A percentile compares a stretch with the other conserved stretches of the same genome.
Evolutionary conservation across 2,113 vertebrate genomes (phyloP).

Genomic region (Nematolebias whitei): DNA sequence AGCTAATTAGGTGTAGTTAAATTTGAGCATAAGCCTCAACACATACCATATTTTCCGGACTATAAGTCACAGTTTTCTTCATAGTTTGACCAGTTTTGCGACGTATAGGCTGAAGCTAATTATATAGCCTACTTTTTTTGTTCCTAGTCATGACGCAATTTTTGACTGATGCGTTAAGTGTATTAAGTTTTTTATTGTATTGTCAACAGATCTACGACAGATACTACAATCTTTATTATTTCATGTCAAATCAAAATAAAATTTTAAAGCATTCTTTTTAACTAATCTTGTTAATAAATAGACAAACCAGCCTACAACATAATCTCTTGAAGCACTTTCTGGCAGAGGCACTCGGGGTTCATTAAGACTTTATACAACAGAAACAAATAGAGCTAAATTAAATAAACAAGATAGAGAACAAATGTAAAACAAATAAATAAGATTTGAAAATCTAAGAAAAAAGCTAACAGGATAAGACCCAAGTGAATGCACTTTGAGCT

Average conservation of each 20-base stretch:
- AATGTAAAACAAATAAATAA: not conserved
- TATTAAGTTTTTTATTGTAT: too few species aligned
- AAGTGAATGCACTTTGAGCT: conserved; percentile 38
- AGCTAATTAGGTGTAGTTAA: too few species aligned
- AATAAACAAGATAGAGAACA: not conserved
- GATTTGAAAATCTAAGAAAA: conserved; percentile 8
- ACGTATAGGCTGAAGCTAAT: too few species aligned
- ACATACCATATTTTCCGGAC: too few species aligned
- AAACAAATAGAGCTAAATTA: not conserved
- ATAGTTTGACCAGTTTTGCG: too few species aligned
- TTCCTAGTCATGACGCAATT: too few species aligned
- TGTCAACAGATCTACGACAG: too few species aligned
- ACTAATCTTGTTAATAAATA: not conserved
- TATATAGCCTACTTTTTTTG: too few species aligned
- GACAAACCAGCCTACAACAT: not conserved
- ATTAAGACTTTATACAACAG: not conserved
- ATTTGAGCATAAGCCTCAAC: too few species aligned
- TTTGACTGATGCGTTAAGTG: too few species aligned
- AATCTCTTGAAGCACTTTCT: not conserved
- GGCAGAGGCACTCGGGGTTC: not conserved
- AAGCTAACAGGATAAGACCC: conserved; percentile 4
- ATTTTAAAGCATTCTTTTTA: not conserved
- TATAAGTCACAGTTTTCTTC: too few species aligned
- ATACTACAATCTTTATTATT: not conserved
- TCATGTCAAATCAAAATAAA: not conserved